A percentile compares a stretch with the other conserved stretches of the same genome.
Evolutionary conservation across 1,140 invertebrate genomes (phyloP).

Genomic region (Goniozus legneri): DNA sequence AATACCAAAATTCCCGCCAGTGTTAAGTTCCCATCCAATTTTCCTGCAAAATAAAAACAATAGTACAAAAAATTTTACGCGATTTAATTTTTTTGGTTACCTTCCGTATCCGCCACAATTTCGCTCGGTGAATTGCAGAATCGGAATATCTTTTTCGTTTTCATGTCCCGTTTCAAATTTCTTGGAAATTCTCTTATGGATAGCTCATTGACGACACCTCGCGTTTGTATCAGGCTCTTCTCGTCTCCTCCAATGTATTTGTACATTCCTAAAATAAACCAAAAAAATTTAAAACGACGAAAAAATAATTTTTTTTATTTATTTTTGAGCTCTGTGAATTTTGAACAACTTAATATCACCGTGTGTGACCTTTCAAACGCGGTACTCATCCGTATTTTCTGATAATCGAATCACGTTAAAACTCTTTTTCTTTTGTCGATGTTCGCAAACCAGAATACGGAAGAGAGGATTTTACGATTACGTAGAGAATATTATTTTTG

Average conservation of each 20-base stretch:
- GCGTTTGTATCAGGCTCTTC: slow-evolving; percentile 36
- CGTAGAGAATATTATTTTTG: too few species aligned
- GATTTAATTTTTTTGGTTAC: slow-evolving; percentile 38
- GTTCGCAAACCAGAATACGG: too few species aligned
- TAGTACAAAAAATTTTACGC: neutral
- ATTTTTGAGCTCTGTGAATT: too few species aligned
- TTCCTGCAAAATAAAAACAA: slow-evolving; percentile 42
- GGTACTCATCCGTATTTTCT: too few species aligned
- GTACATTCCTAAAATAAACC: slow-evolving; percentile 63
- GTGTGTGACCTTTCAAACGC: too few species aligned
- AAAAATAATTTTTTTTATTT: too few species aligned
- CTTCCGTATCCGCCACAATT: slow-evolving; percentile 66
- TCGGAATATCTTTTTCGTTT: slow-evolving; percentile 62
- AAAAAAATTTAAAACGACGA: too few species aligned
- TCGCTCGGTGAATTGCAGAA: slow-evolving; percentile 67
- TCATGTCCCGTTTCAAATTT: slow-evolving; percentile 58
- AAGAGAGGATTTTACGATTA: too few species aligned
- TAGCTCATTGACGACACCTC: slow-evolving; percentile 32
- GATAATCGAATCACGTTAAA: too few species aligned
- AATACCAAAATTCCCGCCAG: slow-evolving; percentile 76
- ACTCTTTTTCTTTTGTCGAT: too few species aligned
- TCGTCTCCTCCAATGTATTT: slow-evolving; percentile 66
- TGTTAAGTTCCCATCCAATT: slow-evolving; percentile 62
- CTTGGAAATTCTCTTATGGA: slow-evolving; percentile 51
- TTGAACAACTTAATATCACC: too few species aligned